Evolutionary conservation across 2,113 vertebrate genomes (phyloP).

Genomic region (Rhinichthys klamathensis): DNA sequence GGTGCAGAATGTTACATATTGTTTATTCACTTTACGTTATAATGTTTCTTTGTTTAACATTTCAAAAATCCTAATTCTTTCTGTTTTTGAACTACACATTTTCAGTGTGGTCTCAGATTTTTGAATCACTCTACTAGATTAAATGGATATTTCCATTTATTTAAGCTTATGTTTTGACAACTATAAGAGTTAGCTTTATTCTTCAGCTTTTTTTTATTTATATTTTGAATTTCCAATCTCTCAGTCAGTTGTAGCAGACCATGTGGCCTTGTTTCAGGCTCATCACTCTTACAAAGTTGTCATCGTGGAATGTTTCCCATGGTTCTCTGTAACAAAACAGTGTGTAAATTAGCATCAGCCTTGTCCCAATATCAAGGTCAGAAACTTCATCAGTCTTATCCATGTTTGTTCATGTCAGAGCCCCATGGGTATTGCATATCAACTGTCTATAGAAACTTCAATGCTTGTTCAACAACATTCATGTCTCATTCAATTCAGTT

Average conservation of each 20-base stretch:
- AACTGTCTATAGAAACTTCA: background rate
- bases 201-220: background rate
- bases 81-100: background rate
- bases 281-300: constrained; percentile 1
- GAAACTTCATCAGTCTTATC: constrained; percentile 33
- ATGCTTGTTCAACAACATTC: background rate
- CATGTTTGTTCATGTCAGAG: constrained; percentile 37
- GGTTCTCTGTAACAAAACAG: constrained; percentile 24
- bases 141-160: background rate
- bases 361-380: constrained; percentile 36
- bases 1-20: background rate
- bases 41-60: background rate
- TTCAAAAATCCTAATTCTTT: background rate
- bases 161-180: background rate
- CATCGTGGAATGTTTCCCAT: constrained; percentile 16
- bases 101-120: background rate
- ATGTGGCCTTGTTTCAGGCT: constrained; percentile 9
- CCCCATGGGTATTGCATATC: constrained; percentile 1
- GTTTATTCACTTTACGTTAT: background rate
- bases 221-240: background rate
- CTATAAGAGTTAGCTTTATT: background rate
- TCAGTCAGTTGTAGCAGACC: background rate
- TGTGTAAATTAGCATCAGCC: constrained; percentile 21
- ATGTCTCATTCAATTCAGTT: background rate
- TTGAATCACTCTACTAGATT: background rate